Evolutionary conservation across 2,797 vertebrate species (phyloP), one percentile per base, ranked within the genome.

Genomic region (Hyperoplus lanceolatus): DNA sequence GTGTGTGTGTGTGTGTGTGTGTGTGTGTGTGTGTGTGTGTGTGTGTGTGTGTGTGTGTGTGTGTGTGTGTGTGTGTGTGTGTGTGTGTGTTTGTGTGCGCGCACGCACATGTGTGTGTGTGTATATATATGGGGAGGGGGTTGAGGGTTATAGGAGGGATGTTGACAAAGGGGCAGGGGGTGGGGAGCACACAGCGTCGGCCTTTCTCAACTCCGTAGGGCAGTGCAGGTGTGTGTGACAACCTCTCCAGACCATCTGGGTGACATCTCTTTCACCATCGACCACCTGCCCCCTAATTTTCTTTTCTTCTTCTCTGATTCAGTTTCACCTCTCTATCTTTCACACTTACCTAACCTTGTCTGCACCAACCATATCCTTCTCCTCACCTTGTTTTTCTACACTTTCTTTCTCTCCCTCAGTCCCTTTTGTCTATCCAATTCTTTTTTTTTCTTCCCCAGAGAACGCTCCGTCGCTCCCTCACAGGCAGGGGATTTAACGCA

Each of bases 171-270:
- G 72, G 51, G 48, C 5, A 45, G 3, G 13, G 56, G 59, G 49
- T 4, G 56, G 68, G 57, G 53, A 55, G 70, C 48, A 29, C 29
- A 29, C 29, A 56, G 72, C 6, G 4, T 15, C 38, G 67, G 81
- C 81, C 82, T 90, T 87, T 87, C 80, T 79, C 72, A 67, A 70
- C 60, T 62, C 79, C 5, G 58, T 48, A 45, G 59, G 67, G 46
- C 36, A 38, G 85, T 79, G 80, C 90, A 92, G 89, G 85, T 92
- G 89, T 86, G 79, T 60, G 55, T 90, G 92, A 93, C 91, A 91
- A 77, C 79, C 83, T 85, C 88, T 85, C 58, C 75, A 84, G 56
- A 75, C 89, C 77, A 57, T 11, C 18, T 73, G 29, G 29, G 88
- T 75, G 13, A 89, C 82, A 68, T 87, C 86, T 86, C 81, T 73